Evolutionary conservation across 2,888 invertebrate genomes (phyloP).

Genomic region (Danaus chrysippus): DNA sequence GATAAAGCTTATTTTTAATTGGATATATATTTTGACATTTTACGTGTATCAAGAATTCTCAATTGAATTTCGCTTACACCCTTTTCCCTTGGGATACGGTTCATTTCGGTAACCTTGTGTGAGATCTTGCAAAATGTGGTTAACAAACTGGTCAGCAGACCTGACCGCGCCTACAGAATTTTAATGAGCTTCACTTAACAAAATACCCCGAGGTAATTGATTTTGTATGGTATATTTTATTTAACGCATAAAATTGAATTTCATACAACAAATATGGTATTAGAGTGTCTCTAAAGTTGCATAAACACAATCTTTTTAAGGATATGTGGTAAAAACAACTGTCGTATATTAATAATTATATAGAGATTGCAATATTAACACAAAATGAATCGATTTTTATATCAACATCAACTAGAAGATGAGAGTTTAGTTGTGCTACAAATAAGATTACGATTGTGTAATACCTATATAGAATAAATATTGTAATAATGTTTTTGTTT

Average conservation of each 20-base stretch:
- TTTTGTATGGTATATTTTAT: neutral
- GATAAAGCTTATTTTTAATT: neutral
- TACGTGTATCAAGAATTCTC: neutral
- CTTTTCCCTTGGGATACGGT: constrained; percentile 23
- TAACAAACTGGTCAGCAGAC: constrained; percentile 33
- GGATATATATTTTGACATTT: neutral
- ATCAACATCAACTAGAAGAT: no score
- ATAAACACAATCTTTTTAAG: no score
- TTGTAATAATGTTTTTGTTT: neutral
- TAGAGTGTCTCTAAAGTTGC: no score
- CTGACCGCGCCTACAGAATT: constrained; percentile 31
- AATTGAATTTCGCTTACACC: constrained; percentile 3
- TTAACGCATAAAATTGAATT: neutral
- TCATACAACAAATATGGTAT: neutral
- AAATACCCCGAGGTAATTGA: constrained; percentile 14
- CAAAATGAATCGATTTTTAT: no score
- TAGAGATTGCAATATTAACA: no score
- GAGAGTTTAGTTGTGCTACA: no score
- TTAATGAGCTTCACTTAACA: constrained; percentile 26
- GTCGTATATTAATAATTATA: no score
- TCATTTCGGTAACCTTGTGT: constrained; percentile 14
- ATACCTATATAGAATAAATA: neutral
- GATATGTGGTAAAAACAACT: no score
- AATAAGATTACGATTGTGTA: no score
- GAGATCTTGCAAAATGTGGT: constrained; percentile 20